Evolutionary conservation across 2,797 vertebrate genomes (phyloP).

Genomic region (Gymnothorax reevesii): DNA sequence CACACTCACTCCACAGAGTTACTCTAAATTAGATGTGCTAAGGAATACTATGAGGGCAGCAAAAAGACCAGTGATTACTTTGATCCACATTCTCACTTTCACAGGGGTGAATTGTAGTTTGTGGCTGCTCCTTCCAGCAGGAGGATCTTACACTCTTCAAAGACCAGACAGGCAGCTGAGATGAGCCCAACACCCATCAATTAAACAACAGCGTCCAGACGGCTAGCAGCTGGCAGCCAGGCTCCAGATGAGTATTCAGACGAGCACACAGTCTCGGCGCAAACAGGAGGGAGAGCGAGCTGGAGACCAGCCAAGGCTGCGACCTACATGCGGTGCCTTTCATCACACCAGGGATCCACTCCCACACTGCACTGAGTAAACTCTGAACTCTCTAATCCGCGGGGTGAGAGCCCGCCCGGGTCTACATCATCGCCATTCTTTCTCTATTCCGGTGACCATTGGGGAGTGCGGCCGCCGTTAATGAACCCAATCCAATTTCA

Average conservation of each 20-base stretch:
- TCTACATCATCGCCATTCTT: neutral
- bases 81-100: neutral
- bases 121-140: neutral
- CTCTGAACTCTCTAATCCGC: neutral
- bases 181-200: neutral
- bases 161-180: neutral
- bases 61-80: neutral
- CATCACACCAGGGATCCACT: neutral
- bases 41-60: neutral
- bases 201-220: neutral
- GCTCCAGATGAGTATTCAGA: neutral
- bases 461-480: neutral
- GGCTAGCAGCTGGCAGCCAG: neutral
- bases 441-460: neutral
- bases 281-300: neutral
- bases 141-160: neutral
- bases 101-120: neutral
- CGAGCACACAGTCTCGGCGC: neutral
- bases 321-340: neutral
- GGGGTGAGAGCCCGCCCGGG: neutral
- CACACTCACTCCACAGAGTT: neutral
- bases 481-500: slow-evolving; percentile 17
- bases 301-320: neutral
- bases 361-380: neutral
- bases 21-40: neutral